Base-by-base conservation (phyloP, 2,888 invertebrate genomes). In the Rhaphigaster nebulosa region DNA sequence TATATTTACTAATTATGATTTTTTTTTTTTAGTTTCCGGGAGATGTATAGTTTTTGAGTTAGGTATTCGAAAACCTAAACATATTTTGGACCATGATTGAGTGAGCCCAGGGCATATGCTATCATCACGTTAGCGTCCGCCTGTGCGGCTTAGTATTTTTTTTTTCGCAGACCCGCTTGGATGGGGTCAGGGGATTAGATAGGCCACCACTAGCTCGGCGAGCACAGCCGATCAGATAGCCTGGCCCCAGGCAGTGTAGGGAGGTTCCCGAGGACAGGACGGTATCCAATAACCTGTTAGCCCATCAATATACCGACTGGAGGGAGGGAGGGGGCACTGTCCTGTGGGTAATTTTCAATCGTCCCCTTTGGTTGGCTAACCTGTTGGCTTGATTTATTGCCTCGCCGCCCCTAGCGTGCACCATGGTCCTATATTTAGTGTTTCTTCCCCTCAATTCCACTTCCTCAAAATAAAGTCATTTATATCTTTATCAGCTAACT, bases 301-400 rank as follows among this genome's bases (percentile, higher is more conserved):
- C 84, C 84, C 84, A 84, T 50, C 84, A 50, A 84, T 84, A 50
- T 50, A 26, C 4, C 3, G 15, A n/a, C n/a, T n/a, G n/a, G n/a
- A n/a, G n/a, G n/a, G n/a, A n/a, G n/a, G n/a, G n/a, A 1, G 84
- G 84, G 45, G 3, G 20, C 45, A 0, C 26, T 84, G 84, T n/a
- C 84, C 84, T 84, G 5, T 45, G 84, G 84, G 84, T 84, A 84
- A 84, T 84, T 84, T 84, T 84, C 84, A 84, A 84, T 84, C n/a
- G 84, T 13, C 41, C 84, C 84, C 45, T 84, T 50, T n/a, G 45
- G 45, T 84, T n/a, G 84, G 84, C 84, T 84, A 84, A 84, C 84
- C 84, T 84, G 84, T 84, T 84, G 84, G 84, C 12, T 84, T 84
- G 84, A 84, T 84, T 84, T 84, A 84, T 84, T 45, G 84, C 45